A percentile compares a stretch with the other conserved stretches of the same genome.
Conservation (phyloP, 2,797 vertebrate species). For the Sphenopsis melanotis region DNA sequence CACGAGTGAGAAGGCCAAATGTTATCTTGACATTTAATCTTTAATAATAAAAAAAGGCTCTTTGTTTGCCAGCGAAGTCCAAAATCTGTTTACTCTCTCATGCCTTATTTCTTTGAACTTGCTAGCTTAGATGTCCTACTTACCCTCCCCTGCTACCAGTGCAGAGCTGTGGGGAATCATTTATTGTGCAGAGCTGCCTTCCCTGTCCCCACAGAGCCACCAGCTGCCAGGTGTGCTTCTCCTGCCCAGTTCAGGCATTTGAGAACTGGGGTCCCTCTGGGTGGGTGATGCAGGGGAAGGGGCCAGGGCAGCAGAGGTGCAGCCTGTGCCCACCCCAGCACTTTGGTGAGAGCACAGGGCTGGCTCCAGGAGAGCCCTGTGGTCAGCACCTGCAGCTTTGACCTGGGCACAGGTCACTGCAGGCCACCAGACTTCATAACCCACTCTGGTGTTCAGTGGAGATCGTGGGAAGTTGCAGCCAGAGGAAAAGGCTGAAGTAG, state of each 20-base stretch:
- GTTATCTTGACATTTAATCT: conserved; percentile 73
- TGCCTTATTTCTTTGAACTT: conserved; percentile 42
- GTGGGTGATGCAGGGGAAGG: rapidly evolving
- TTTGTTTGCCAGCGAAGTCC: conserved; percentile 57
- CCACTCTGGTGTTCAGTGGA: rapidly evolving
- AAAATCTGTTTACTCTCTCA: conserved; percentile 54
- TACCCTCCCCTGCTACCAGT: conserved; percentile 9
- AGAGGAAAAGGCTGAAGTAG: neutral
- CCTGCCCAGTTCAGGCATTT: neutral
- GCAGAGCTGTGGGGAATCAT: neutral
- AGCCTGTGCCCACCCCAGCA: neutral
- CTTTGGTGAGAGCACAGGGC: neutral
- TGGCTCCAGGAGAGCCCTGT: neutral
- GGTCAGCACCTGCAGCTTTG: neutral
- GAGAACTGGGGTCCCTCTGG: neutral
- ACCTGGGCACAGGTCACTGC: neutral
- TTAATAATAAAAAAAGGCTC: conserved; percentile 63
- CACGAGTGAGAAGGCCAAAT: conserved; percentile 61
- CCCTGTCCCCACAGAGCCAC: neutral
- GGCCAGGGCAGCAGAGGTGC: neutral
- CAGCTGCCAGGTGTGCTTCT: neutral
- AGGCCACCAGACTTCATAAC: rapidly evolving
- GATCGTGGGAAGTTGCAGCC: rapidly evolving
- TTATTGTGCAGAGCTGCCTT: neutral
- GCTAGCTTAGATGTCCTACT: conserved; percentile 48